Conservation (phyloP, 1,140 invertebrate genomes). For the Nebria ingens region DNA sequence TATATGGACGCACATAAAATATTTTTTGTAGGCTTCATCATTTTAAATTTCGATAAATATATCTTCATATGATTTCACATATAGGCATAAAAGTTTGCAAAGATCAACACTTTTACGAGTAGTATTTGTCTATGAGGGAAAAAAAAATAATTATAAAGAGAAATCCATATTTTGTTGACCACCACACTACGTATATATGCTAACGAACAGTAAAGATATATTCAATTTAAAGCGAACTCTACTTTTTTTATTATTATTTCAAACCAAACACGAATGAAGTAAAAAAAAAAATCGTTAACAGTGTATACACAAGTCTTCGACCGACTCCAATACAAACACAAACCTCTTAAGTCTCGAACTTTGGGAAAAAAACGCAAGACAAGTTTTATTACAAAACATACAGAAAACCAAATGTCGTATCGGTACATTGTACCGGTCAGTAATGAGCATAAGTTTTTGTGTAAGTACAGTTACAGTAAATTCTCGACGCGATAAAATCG, state of each 20-base stretch:
- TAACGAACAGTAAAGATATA: neutral
- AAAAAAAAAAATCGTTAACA: neutral
- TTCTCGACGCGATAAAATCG: neutral
- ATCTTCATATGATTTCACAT: too few relatives aligned
- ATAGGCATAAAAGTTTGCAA: too few relatives aligned
- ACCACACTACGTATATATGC: neutral
- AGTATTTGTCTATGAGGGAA: too few relatives aligned
- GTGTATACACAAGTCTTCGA: neutral
- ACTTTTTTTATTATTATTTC: neutral
- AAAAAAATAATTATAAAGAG: neutral
- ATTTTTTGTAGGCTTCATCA: too few relatives aligned
- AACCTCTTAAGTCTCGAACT: neutral
- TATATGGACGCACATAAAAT: too few relatives aligned
- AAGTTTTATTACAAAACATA: conserved; percentile 9
- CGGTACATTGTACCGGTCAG: neutral
- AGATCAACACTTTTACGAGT: too few relatives aligned
- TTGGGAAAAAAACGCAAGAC: conserved; percentile 1
- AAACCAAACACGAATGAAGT: neutral
- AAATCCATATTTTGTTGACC: neutral
- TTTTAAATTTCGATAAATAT: too few relatives aligned
- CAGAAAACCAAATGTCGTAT: neutral
- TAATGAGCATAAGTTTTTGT: conserved; percentile 9
- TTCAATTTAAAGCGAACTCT: neutral
- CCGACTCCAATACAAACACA: conserved; percentile 1
- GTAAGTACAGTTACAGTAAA: conserved; percentile 8